Evolutionary conservation across 2,113 vertebrate species (phyloP), one percentile per base, ranked within the genome.

Genomic region (Chloropsis hardwickii): DNA sequence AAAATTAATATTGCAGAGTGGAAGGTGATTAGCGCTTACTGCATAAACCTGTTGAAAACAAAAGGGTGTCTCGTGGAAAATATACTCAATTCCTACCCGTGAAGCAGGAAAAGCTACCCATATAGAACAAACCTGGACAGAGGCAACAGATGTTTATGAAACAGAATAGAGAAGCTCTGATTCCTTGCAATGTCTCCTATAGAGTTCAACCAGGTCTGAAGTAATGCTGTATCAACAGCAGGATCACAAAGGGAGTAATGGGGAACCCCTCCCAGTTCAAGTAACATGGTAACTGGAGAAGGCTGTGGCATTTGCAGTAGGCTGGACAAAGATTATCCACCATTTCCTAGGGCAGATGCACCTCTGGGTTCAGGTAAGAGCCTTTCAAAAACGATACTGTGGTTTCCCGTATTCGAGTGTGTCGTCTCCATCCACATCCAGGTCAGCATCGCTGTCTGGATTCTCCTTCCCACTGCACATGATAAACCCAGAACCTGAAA

Each of bases 321-420:
- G 28, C n/a, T 70, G 81, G 64, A 51, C 71, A 77, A 22, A 69
- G 37, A 56, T 16, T 40, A 58, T 23, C 10, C 35, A 56, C 18
- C 12, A 11, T 29, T 19, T 35, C 47, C 42, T 61, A 67, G 35
- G 25, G 29, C 62, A 90, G 62, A 37, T 58, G 29, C n/a, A 65
- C 12, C n/a, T 33, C 67, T 58, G 86, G 14, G 44, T 8, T 47
- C 77, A 5, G 19, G 57, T 19, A 60, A 88, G 45, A 86, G 92
- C 82, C 87, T 93, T 94, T 96, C 86, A 93, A 95, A 98, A 97
- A 99, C 97, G 99, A 99, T 99, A 99, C 98, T 99, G 99, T 92
- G 99, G 98, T 97, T 99, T 99, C 94, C 99, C 99, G 7, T 99
- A 99, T 94, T 99, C 99, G 95, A 99, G 97, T 57, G 99, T 99